Evolutionary conservation across 2,797 vertebrate genomes (phyloP).

Genomic region (Thalassophryne amazonica): DNA sequence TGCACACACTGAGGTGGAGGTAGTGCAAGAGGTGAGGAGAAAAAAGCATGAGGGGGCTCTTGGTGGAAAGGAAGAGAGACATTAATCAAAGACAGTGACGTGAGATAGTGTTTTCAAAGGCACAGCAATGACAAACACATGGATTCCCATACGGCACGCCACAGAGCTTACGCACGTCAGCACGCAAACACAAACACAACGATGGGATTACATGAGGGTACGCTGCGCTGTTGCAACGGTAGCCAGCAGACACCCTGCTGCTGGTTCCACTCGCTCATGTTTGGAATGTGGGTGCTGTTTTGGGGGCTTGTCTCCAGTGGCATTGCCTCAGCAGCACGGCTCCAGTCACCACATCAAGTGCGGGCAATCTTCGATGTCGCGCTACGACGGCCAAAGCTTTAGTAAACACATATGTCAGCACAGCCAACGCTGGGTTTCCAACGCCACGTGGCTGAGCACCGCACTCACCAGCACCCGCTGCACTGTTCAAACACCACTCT

Average conservation of each 20-base stretch:
- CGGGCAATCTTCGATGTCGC: constrained; percentile 32
- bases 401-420: constrained; percentile 65
- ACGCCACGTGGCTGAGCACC: constrained; percentile 63
- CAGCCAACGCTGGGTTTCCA: constrained; percentile 59
- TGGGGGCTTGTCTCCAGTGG: constrained; percentile 48
- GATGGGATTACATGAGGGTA: constrained; percentile 19
- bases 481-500: constrained; percentile 46
- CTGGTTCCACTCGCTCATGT: constrained; percentile 31
- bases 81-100: constrained; percentile 55
- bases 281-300: constrained; percentile 61
- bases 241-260: constrained; percentile 42
- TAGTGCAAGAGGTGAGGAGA: constrained; percentile 19
- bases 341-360: constrained; percentile 66
- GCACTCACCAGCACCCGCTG: constrained; percentile 67
- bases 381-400: constrained; percentile 46
- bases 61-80: not conserved
- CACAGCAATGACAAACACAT: constrained; percentile 43
- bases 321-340: constrained; percentile 53
- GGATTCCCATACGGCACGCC: constrained; percentile 10
- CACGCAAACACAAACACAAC: constrained; percentile 43
- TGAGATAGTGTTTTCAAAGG: constrained; percentile 21
- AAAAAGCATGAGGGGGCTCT: constrained; percentile 9
- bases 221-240: constrained; percentile 17
- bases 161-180: constrained; percentile 19
- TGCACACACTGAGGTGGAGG: constrained; percentile 42